phyloP scores from a whole-genome alignment of 64 coral and sea anemone genomes.

The Orbicella faveolata region DNA sequence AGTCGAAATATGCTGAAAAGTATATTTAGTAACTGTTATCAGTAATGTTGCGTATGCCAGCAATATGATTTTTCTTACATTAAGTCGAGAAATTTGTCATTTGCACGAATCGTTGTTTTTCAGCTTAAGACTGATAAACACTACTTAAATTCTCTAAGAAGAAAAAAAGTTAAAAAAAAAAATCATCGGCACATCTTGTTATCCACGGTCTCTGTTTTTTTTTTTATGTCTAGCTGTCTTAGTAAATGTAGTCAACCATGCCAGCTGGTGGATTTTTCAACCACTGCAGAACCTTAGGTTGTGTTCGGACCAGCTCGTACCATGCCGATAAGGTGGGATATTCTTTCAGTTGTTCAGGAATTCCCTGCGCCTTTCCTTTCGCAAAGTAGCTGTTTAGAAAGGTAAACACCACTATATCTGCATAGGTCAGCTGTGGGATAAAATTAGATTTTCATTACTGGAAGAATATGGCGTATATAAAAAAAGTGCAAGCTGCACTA shows the following conservation, averaged over 20 bases:
- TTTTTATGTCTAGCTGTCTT: background rate
- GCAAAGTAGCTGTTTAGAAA: slow-evolving; percentile 28
- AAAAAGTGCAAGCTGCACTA: no score
- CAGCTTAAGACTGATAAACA: no score
- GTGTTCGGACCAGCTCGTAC: slow-evolving; percentile 28
- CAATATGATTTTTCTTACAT: no score
- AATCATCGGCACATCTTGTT: no score
- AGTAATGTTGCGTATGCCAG: no score
- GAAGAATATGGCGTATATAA: background rate
- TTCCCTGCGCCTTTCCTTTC: slow-evolving; percentile 21
- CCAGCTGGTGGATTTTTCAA: slow-evolving; percentile 9
- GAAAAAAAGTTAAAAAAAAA: no score
- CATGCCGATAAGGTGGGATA: background rate
- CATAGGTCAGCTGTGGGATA: slow-evolving; percentile 11
- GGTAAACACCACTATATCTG: slow-evolving; percentile 32
- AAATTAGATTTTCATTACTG: background rate
- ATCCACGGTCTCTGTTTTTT: no score
- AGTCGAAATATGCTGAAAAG: no score
- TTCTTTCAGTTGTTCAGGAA: slow-evolving; percentile 7
- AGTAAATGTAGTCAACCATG: slow-evolving; percentile 26
- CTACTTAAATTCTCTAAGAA: no score
- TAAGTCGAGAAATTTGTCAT: no score
- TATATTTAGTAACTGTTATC: no score
- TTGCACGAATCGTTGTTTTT: no score
- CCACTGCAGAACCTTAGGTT: slow-evolving; percentile 17